These are phyloP conservation scores for Mycalesis mineus DNA, from an alignment of 2,888 invertebrate genomes.

Conservation along the genomic window DNA sequence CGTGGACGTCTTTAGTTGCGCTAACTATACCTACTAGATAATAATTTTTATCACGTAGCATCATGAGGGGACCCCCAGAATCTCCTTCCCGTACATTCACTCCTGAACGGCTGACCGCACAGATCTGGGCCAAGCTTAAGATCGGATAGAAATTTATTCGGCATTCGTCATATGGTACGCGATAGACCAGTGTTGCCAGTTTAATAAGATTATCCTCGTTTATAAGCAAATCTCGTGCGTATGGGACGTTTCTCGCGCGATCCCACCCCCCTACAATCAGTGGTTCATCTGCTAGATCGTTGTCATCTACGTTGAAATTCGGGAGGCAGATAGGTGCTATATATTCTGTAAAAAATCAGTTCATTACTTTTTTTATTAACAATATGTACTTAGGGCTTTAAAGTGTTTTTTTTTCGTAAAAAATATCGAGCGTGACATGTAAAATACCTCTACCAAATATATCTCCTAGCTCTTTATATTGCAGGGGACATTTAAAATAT, in stretches of 20 bases:
- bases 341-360: neutral
- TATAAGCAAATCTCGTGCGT: too few species aligned
- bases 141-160: neutral
- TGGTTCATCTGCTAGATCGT: neutral
- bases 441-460: too few species aligned
- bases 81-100: neutral
- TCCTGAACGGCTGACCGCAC: neutral
- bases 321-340: neutral
- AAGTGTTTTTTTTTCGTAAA: too few species aligned
- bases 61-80: neutral
- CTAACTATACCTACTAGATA: neutral
- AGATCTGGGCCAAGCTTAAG: neutral
- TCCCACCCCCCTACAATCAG: neutral
- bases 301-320: neutral
- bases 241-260: too few species aligned
- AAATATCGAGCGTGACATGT: too few species aligned
- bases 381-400: too few species aligned
- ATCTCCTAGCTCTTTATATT: too few species aligned
- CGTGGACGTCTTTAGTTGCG: neutral
- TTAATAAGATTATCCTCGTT: neutral
- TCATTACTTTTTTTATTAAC: too few species aligned
- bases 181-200: neutral
- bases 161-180: neutral
- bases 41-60: neutral
- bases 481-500: too few species aligned